These are phyloP conservation scores for Norana najaformis DNA, from an alignment of 2,888 invertebrate species.

Conservation along the genomic window DNA sequence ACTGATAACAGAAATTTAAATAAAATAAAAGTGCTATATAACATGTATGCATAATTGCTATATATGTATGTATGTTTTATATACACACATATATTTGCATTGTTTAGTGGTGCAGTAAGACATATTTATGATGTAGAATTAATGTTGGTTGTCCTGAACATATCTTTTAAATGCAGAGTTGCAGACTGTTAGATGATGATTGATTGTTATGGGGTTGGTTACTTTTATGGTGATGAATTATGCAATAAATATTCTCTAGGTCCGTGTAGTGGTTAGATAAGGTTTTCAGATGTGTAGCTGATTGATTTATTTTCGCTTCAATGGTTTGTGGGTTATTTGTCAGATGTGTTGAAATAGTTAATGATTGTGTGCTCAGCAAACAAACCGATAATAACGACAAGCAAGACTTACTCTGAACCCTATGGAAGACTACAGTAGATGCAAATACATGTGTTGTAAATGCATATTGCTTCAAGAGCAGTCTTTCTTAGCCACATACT, in stretches of 20 bases:
- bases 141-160: background rate
- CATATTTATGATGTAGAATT: slow-evolving; percentile 13
- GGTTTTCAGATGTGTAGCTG: background rate
- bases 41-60: too few species aligned
- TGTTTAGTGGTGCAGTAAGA: too few species aligned
- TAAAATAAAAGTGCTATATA: too few species aligned
- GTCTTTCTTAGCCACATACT: too few species aligned
- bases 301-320: background rate
- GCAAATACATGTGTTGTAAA: too few species aligned
- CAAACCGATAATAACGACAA: background rate
- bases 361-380: background rate
- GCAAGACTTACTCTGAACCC: background rate
- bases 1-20: too few species aligned
- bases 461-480: too few species aligned
- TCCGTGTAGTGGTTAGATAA: background rate
- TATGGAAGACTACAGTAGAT: background rate
- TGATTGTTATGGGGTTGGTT: background rate
- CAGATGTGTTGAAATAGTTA: background rate
- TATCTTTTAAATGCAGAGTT: background rate
- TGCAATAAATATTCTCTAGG: background rate
- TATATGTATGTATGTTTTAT: too few species aligned
- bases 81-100: too few species aligned
- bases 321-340: background rate
- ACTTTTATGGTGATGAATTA: background rate
- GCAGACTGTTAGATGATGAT: background rate